These are phyloP conservation scores for Galaxea fascicularis DNA, from an alignment of 92 coral and sea anemone species.

Conservation along the genomic window DNA sequence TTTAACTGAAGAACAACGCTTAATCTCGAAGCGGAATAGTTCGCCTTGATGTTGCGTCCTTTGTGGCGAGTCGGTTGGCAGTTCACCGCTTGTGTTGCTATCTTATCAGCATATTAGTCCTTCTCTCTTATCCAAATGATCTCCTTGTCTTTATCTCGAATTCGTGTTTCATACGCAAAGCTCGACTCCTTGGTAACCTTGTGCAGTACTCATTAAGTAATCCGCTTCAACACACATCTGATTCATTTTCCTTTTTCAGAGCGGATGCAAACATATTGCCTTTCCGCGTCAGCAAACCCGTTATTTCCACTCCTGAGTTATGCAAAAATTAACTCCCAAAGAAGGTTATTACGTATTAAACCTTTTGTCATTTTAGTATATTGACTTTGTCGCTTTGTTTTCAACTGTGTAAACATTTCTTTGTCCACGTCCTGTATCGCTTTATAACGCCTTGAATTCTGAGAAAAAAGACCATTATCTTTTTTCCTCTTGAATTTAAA, in stretches of 20 bases:
- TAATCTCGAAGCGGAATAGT: neutral
- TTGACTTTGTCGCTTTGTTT: neutral
- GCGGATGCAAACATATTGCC: neutral
- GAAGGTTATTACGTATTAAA: constrained; percentile 21
- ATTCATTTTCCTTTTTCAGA: neutral
- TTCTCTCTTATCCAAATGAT: neutral
- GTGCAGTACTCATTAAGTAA: neutral
- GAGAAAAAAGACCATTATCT: neutral
- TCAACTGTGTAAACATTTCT: constrained; percentile 22
- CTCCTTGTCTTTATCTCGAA: neutral
- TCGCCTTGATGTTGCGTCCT: neutral
- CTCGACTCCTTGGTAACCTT: neutral
- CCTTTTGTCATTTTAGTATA: constrained; percentile 19
- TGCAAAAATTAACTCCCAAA: constrained; percentile 43
- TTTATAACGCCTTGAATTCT: neutral
- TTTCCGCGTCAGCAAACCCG: constrained; percentile 9
- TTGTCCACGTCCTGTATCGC: neutral
- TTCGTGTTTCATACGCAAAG: neutral
- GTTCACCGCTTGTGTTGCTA: neutral
- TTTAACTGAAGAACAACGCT: neutral
- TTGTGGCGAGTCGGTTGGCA: neutral
- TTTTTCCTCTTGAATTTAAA: neutral
- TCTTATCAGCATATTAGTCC: neutral
- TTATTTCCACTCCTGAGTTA: neutral
- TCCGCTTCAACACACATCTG: neutral